phyloP scores from a whole-genome alignment of 2,797 vertebrate species.

The Notamacropus eugenii region DNA sequence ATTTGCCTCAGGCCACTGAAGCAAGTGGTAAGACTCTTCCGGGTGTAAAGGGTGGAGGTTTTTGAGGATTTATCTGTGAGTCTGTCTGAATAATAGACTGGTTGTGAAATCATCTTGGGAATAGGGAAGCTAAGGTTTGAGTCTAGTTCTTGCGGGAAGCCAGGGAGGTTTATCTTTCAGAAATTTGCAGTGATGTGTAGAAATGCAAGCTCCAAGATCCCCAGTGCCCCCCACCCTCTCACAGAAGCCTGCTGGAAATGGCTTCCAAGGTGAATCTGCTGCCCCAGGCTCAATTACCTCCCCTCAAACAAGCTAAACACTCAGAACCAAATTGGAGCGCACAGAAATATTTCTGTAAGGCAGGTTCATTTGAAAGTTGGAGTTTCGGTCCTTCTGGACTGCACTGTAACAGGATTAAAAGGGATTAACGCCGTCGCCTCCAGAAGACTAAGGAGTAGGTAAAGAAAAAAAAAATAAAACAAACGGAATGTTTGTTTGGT shows the following conservation, averaged over 20 bases:
- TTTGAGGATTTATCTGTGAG: too few species aligned
- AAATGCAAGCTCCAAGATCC: constrained; percentile 60
- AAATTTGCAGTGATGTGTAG: constrained; percentile 69
- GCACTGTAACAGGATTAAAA: constrained; percentile 79
- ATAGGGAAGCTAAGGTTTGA: constrained; percentile 3
- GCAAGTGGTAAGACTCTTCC: not conserved
- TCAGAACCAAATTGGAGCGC: constrained; percentile 42
- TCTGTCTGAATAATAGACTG: not conserved
- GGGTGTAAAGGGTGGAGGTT: not conserved
- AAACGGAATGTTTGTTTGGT: constrained; percentile 75
- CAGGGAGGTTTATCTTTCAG: constrained; percentile 49
- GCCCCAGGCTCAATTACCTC: constrained; percentile 37
- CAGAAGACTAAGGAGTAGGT: too few species aligned
- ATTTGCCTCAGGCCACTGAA: not conserved
- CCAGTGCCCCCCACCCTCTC: constrained; percentile 33
- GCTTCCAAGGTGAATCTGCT: constrained; percentile 65
- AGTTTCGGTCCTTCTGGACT: constrained; percentile 74
- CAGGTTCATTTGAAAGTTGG: constrained; percentile 68
- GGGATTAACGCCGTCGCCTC: constrained; percentile 77
- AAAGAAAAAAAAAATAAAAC: not conserved
- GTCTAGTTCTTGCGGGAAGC: constrained; percentile 53
- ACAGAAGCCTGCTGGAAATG: constrained; percentile 64
- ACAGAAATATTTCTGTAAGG: constrained; percentile 62
- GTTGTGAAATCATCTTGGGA: constrained; percentile 20
- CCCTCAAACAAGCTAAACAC: constrained; percentile 66